These are phyloP conservation scores for Drosophila jambulina DNA, from an alignment of 1,140 invertebrate species.

Conservation along the genomic window DNA sequence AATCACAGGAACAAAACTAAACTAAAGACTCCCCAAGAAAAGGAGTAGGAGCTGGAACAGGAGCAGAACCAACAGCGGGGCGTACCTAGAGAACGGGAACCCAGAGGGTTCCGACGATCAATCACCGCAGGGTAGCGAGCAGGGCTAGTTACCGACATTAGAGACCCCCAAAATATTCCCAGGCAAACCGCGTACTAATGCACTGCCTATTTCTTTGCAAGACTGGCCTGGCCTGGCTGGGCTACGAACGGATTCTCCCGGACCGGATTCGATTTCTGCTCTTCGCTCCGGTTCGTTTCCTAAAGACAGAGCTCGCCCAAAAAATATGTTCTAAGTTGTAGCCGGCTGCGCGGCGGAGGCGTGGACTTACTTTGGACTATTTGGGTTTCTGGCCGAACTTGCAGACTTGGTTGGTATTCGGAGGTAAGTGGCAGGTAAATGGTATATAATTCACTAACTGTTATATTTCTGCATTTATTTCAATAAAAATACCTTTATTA, in stretches of 20 bases:
- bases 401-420: conserved; percentile 3
- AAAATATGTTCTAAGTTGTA: conserved; percentile 25
- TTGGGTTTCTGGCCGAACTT: conserved; percentile 8
- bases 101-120: conserved; percentile 1
- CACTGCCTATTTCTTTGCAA: conserved; percentile 80
- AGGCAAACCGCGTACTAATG: conserved; percentile 64
- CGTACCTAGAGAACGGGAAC: conserved; percentile 5
- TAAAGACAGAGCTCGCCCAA: neutral
- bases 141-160: conserved; percentile 44
- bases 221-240: conserved; percentile 71
- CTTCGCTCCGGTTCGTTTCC: conserved; percentile 31
- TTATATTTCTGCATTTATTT: conserved; percentile 5
- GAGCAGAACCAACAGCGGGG: conserved; percentile 7
- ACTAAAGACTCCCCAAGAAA: conserved; percentile 4
- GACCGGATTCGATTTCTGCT: conserved; percentile 34
- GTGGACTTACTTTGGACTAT: conserved; percentile 18
- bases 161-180: conserved; percentile 25
- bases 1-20: conserved; percentile 40
- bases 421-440: conserved; percentile 38
- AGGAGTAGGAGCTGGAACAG: conserved; percentile 36
- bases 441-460: conserved; percentile 6
- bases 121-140: conserved; percentile 27
- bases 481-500: conserved; percentile 17
- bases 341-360: conserved; percentile 4
- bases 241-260: conserved; percentile 55